Evolutionary conservation across 1,140 invertebrate genomes (phyloP), one percentile per base, ranked within the genome.

Genomic region (Drosophila sp.): DNA sequence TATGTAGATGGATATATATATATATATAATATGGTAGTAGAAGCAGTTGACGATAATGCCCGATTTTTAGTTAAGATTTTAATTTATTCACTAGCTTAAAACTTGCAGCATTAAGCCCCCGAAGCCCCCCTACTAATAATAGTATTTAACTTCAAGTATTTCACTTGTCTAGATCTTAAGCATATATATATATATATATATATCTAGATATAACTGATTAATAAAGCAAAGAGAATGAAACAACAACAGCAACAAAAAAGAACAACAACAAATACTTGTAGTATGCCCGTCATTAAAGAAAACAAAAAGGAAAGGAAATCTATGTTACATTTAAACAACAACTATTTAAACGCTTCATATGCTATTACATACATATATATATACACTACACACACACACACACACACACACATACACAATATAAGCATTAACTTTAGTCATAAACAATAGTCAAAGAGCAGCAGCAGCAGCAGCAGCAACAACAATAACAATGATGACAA

Each of bases 281-380:
- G 70, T 81, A 69, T 68, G 77, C 61, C 64, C 78, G 70, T 76
- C 66, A 83, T 78, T 79, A 47, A 60, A 63, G 40, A 70, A 54
- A 60, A 73, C 25, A 32, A 56, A 38, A 74, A 38, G 65, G 68
- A 69, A 65, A 70, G 58, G 40, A 55, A 72, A 73, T 76, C 61
- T 76, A 64, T 76, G 65, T 79, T 58, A 82, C 83, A 85, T 85
- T 75, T 68, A 82, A 82, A 76, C 63, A 40, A 61, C 70, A 77
- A 72, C 76, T 86, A 86, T 86, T 83, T 87, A 82, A 86, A 86
- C 70, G 84, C 83, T 86, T 87, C 83, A 82, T 86, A 86, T 77
- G 83, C 83, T 86, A 86, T 77, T 71, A 87, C 72, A 79, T 76
- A 79, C 65, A 82, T 68, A 77, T 38, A 65, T 74, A 75, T 73